Base-by-base conservation (phyloP, 1,140 invertebrate genomes). In the Berghia stephanieae region DNA sequence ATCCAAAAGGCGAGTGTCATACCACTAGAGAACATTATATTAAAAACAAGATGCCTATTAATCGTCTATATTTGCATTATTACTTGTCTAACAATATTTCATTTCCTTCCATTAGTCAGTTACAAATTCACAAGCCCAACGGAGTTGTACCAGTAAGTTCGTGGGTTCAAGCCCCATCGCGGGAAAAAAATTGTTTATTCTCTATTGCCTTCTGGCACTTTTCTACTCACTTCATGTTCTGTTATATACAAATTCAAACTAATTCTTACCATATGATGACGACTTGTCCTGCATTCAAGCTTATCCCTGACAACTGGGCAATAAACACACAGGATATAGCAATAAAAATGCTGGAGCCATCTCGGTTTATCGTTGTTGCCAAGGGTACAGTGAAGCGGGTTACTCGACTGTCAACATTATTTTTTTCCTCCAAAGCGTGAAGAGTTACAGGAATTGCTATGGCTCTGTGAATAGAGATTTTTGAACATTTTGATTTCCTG, bases 361-460 rank as follows among this genome's bases (percentile, higher is more conserved):
- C 78, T 43, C 79, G 57, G 43, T 82, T 81, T 27, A 83, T 73
- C 16, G 83, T 80, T 13, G 79, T 55, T 21, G 79, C 77, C 46
- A 84, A 83, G 6, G 84, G 84, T 1, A 85, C 78, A 40, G 83
- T 80, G 68, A 85, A 85, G 3, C 83, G 70, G 0, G 83, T 69
- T 8, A 85, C 67, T 2, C 83, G 63, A 46, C 72, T 78, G 68
- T 85, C 84, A 40, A 85, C 71, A 16, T 80, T 75, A 63, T 80
- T 79, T 6, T 34, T 31, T 24, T 78, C 36, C 68, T 84, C 83
- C 38, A 81, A 52, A 24, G 49, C 49, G 24, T 52, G 42, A 34
- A 84, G 69, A 16, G 80, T 81, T 42, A 82, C 82, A 18, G 83
- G 83, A 13, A 84, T 83, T 4, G 82, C 83, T 8, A 84, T 76